These are phyloP conservation scores for Synodontis membranacea DNA, from an alignment of 2,113 vertebrate species.

Conservation along the genomic window DNA sequence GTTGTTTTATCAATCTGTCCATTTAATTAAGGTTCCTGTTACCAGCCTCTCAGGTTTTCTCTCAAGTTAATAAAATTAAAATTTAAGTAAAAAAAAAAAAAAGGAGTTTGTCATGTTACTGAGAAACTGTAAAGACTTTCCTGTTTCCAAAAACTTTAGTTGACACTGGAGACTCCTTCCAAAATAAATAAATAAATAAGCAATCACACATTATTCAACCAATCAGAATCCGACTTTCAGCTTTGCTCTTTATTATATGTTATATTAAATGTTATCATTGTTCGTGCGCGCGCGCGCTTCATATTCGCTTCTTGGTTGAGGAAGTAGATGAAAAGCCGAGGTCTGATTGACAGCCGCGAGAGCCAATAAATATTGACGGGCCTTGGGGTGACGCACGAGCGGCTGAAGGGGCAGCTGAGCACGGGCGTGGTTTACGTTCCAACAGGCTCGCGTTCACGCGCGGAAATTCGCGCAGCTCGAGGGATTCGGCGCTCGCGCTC, in stretches of 20 bases:
- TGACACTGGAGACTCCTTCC: not conserved
- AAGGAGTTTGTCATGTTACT: not conserved
- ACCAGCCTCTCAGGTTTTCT: not conserved
- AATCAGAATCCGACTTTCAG: no score
- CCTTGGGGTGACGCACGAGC: not conserved
- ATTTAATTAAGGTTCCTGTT: no score
- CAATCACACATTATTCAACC: no score
- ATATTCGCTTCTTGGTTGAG: not conserved
- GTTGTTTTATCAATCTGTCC: no score
- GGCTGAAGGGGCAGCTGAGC: slow-evolving; percentile 16
- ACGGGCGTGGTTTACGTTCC: slow-evolving; percentile 53
- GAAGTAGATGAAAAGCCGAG: slow-evolving; percentile 18
- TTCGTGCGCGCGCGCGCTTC: not conserved
- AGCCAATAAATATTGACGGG: slow-evolving; percentile 26
- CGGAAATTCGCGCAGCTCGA: slow-evolving; percentile 13
- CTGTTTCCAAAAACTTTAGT: not conserved
- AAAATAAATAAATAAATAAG: no score
- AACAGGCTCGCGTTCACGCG: slow-evolving; percentile 35
- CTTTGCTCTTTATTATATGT: no score
- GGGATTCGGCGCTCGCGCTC: slow-evolving; percentile 14
- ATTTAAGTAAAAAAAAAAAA: no score
- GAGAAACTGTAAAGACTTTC: not conserved
- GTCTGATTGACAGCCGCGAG: slow-evolving; percentile 34
- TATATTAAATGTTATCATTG: no score
- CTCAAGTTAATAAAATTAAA: no score